phyloP scores from a whole-genome alignment of 2,888 invertebrate genomes.

The Micropterix aruncella region DNA sequence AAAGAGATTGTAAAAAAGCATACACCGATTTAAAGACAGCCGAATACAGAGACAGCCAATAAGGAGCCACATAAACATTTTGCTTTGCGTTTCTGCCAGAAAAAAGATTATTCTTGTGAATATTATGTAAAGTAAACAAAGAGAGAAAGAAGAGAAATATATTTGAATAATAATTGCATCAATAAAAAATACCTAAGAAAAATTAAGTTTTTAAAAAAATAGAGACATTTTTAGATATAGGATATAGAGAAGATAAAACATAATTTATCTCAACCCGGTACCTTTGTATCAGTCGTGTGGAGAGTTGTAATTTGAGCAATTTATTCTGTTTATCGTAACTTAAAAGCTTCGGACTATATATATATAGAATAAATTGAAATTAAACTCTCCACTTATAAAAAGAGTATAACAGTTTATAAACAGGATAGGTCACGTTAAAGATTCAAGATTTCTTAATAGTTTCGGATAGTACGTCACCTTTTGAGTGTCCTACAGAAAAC shows the following conservation, averaged over 20 bases:
- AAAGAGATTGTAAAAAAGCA: slow-evolving; percentile 9
- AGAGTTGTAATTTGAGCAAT: no score
- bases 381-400: no score
- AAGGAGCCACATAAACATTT: slow-evolving; percentile 40
- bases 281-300: no score
- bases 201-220: no score
- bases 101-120: slow-evolving; percentile 2
- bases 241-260: no score
- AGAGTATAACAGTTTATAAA: background rate
- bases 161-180: no score
- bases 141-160: no score
- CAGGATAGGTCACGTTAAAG: background rate
- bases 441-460: slow-evolving; percentile 21
- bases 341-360: no score
- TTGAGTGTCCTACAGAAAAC: slow-evolving; percentile 17
- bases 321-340: no score
- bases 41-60: slow-evolving; percentile 39
- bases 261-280: no score
- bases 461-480: slow-evolving; percentile 65
- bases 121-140: background rate
- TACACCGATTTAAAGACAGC: slow-evolving; percentile 40
- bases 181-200: no score
- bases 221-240: background rate
- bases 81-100: slow-evolving; percentile 39
- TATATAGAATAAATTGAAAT: no score